These are phyloP conservation scores for Platyrinchus mystaceus DNA, from an alignment of 2,797 vertebrate species.

Conservation along the genomic window DNA sequence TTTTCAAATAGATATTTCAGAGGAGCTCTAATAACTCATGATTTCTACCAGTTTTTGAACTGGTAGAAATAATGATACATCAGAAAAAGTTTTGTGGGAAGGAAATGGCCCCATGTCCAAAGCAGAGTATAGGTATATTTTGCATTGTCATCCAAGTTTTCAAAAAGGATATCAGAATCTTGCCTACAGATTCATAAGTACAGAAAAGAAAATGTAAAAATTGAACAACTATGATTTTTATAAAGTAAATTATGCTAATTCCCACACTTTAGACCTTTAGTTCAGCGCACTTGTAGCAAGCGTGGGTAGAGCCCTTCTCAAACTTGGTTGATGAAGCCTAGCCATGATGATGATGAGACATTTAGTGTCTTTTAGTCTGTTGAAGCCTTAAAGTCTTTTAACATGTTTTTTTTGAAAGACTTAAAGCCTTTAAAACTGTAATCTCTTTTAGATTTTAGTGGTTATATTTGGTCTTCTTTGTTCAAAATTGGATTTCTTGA, in stretches of 20 bases:
- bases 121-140: not conserved
- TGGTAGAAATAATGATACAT: not conserved
- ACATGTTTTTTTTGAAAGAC: accelerated
- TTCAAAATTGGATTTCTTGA: not conserved
- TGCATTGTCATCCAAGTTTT: not conserved
- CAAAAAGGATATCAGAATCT: not conserved
- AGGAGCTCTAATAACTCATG: not conserved
- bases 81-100: not conserved
- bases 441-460: not conserved
- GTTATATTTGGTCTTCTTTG: not conserved
- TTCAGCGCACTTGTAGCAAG: too few relatives aligned
- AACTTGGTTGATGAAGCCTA: too few relatives aligned
- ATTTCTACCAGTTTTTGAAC: not conserved
- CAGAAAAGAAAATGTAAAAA: not conserved
- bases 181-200: not conserved
- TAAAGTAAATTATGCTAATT: not conserved
- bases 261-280: not conserved
- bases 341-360: too few relatives aligned
- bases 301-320: too few relatives aligned
- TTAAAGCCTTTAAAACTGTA: not conserved
- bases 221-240: not conserved
- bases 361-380: not conserved
- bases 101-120: not conserved
- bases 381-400: not conserved
- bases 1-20: not conserved